Percentiles rank a stretch among this genome's conserved stretches.
These are phyloP conservation scores for Alauda arvensis DNA, from an alignment of 2,797 vertebrate genomes.

Conservation along the genomic window DNA sequence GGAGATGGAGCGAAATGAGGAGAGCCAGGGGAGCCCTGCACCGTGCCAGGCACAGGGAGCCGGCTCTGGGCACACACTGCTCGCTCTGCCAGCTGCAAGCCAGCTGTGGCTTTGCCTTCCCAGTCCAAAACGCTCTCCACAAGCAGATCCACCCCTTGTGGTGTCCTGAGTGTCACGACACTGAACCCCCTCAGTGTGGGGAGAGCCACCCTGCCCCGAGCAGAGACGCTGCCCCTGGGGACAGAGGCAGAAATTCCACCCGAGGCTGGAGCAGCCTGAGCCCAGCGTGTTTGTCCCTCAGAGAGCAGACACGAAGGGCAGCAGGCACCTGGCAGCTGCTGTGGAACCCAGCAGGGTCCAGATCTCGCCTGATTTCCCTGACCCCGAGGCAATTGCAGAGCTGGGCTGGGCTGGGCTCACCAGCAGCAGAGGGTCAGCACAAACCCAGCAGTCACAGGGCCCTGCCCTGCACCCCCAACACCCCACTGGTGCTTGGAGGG, in stretches of 20 bases:
- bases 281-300: rapidly evolving
- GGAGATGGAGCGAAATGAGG: background rate
- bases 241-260: background rate
- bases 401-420: background rate
- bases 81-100: background rate
- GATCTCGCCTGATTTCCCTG: background rate
- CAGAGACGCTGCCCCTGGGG: background rate
- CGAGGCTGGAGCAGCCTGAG: background rate
- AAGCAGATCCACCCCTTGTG: background rate
- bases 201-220: background rate
- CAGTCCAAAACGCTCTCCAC: rapidly evolving
- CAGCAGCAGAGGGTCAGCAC: background rate
- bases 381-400: rapidly evolving
- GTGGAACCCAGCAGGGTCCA: background rate
- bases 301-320: background rate
- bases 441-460: background rate
- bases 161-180: background rate
- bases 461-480: background rate
- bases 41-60: background rate
- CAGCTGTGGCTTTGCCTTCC: background rate
- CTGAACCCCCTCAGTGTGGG: background rate
- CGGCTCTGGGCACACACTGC: rapidly evolving
- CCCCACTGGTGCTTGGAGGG: rapidly evolving
- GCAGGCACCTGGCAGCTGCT: background rate
- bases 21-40: background rate